Evolutionary conservation across 2,113 vertebrate species (phyloP), one percentile per base, ranked within the genome.

Genomic region (Salvelinus sp.): DNA sequence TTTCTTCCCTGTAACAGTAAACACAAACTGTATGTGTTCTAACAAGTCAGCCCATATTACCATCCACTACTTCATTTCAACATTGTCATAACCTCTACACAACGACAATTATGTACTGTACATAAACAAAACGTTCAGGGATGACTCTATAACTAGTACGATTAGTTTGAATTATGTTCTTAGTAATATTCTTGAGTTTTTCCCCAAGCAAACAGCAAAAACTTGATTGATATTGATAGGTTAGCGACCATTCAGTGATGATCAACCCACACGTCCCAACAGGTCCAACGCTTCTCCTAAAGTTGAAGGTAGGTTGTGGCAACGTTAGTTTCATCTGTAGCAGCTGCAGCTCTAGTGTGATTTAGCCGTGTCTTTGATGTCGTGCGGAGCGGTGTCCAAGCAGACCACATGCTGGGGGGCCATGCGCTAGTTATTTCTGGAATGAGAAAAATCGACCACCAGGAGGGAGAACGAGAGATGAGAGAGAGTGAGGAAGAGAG

Each of bases 111-210:
- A 44, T 44, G 38, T 10, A 44, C 6, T 91, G 88, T 91, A 88
- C 54, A 90, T 90, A 86, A 73, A 76, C 30, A 72, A 78, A 62
- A 78, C 66, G 75, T 91, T 92, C 91, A 90, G 91, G 88, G 87
- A 91, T 79, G 82, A 79, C 78, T 86, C 80, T 77, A 73, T 82
- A 69, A 66, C 73, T 73, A 44, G 9, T 44, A 64, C 57, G 72
- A 62, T 60, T 38, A 4, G n/a, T 25, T 72, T 57, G 3, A n/a
- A 10, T 28, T 30, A 25, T 48, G 4, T 69, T 67, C 58, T 70
- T 30, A 33, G 33, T 44, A 57, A 4, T 60, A 60, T 60, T 58
- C 12, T 60, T n/a, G 5, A 63, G 70, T 62, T 70, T 33, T 57
- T 10, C 44, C 57, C 23, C 5, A 23, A 68, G 74, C 33, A 63